phyloP scores from a whole-genome alignment of 2,113 vertebrate species.

The Athene noctua region DNA sequence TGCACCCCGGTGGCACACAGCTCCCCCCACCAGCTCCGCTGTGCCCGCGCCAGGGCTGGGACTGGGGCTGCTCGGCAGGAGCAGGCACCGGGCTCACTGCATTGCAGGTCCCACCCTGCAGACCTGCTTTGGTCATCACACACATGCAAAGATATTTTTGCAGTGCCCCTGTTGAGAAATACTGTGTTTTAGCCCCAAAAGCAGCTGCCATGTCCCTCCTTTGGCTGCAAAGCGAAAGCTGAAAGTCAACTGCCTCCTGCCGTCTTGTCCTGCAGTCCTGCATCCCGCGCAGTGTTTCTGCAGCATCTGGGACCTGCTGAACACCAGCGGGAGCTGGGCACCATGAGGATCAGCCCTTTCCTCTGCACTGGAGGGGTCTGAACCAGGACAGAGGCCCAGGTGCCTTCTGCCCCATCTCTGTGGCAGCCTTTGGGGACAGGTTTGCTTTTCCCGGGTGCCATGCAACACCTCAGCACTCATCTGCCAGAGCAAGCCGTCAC shows the following conservation, averaged over 20 bases:
- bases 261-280: fast-evolving
- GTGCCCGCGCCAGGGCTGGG: too few species aligned
- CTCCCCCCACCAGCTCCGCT: neutral
- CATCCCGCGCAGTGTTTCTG: fast-evolving
- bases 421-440: neutral
- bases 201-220: fast-evolving
- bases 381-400: neutral
- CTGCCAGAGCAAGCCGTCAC: neutral
- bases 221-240: neutral
- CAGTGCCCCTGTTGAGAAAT: neutral
- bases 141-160: fast-evolving
- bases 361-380: neutral
- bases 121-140: neutral
- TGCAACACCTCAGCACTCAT: neutral
- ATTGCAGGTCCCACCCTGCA: neutral
- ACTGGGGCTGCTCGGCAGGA: neutral
- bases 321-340: neutral
- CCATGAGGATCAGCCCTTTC: neutral
- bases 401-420: neutral
- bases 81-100: neutral
- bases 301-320: neutral
- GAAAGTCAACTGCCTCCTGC: neutral
- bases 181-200: neutral
- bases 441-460: fast-evolving
- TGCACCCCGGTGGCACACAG: neutral